Base-by-base conservation (phyloP, 2,888 invertebrate genomes). In the Diarsia brunnea region DNA sequence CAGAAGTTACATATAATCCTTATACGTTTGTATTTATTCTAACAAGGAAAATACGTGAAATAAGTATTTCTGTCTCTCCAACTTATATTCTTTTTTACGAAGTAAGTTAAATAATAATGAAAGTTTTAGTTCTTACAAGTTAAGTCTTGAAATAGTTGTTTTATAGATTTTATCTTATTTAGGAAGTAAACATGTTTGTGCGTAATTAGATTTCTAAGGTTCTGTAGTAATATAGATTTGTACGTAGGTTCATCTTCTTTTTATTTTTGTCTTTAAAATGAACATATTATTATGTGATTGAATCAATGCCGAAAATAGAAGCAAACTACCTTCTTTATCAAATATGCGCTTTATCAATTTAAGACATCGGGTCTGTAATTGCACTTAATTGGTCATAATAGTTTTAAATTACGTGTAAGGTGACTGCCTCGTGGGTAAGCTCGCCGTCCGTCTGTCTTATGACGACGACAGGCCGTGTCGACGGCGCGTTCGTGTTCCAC, bases 101-200 rank as follows among this genome's bases (percentile, higher is more conserved):
- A 80, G 51, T 80, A 58, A 69, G 49, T 51, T 31, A 64, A 51
- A 53, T 66, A 64, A 65, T 21, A 55, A 75, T 51, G 69, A 61
- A 75, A 79, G 79, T 67, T 75, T 66, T 31, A 16, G 47, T 58
- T 24, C 27, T 14, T 53, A n/a, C 43, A 19, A n/a, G 21, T 16
- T 66, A 14, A 69, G 53, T 45, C 43, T 19, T 51, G 21, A 67
- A 69, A 75, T 64, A 47, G 49, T 61, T 60, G 24, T 66, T 74
- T 58, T 66, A 79, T 69, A 67, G 55, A 55, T 79, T 78, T 64
- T 60, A 47, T 68, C n/a, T 58, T 61, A 61, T 51, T 38, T 12
- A 24, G 27, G 21, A 4, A 60, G 58, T 19, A 43, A 58, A 49
- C 24, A 43, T 45, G n/a, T 27, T 49, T 38, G 21, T 19, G 12